Evolutionary conservation across 2,113 vertebrate species (phyloP), one percentile per base, ranked within the genome.

Genomic region (Dendrocopos noguchii): DNA sequence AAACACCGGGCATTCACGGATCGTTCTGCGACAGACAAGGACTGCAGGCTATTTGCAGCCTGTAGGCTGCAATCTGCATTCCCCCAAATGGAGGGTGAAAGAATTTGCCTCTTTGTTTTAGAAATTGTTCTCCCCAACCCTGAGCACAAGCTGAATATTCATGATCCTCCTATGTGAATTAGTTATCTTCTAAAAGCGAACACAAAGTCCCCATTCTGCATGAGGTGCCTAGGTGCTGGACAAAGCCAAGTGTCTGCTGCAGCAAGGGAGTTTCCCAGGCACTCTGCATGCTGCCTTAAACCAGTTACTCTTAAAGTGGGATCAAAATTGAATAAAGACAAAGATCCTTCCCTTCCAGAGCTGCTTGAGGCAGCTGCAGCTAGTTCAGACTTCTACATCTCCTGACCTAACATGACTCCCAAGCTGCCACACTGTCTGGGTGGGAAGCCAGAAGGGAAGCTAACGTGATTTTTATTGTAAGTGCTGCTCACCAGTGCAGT

Each of bases 321-420:
- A 92, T 95, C 75, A 87, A 95, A 95, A 87, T 29, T 21, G 68
- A 91, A 95, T 96, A 97, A 94, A 95, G 94, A 53, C 90, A 59
- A 79, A 91, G 93, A 93, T 85, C 76, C 59, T 55, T 31, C 91
- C 76, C 59, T 55, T 31, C 91, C 46, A 73, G 95, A 80, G 85
- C 93, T 76, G 89, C 92, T 95, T 15, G 20, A 92, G 95, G 97
- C 97, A 91, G 97, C 91, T 91, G 88, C 83, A 81, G 87, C 97
- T 84, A 64, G 94, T 88, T 95, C 90, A 80, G 87, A 50, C 77
- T 94, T 93, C 89, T 36, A 60, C 60, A 24, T 85, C 93, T 93
- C 64, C 84, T 97, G 96, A 96, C 97, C 96, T 88, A 50, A 79
- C 56, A n/a, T 95, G 95, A 94, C 93, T 96, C 92, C 64, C 22